These are phyloP conservation scores for Steromphala cineraria DNA, from an alignment of 2,888 invertebrate species.

Conservation along the genomic window DNA sequence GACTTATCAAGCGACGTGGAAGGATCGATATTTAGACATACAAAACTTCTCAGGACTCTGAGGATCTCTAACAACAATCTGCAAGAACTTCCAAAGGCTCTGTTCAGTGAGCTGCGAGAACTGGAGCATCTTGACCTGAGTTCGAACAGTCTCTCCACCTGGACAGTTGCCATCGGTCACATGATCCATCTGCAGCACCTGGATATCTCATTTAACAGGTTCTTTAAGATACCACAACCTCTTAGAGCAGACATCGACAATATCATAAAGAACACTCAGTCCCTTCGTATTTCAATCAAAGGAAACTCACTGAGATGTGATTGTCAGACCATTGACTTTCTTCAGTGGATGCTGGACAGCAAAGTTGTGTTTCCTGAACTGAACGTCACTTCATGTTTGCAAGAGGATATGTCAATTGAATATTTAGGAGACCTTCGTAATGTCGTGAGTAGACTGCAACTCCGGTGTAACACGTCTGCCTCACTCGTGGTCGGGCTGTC, in stretches of 20 bases:
- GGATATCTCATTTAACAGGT: conserved; percentile 27
- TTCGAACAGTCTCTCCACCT: conserved; percentile 27
- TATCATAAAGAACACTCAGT: background rate
- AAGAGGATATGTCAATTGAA: background rate
- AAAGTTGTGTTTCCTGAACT: background rate
- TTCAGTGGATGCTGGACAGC: background rate
- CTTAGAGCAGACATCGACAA: background rate
- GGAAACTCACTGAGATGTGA: background rate
- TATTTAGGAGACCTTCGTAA: background rate
- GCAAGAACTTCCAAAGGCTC: conserved; percentile 10
- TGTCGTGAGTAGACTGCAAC: background rate
- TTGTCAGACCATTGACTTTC: background rate
- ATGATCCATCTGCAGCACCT: conserved; percentile 7
- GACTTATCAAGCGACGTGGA: background rate
- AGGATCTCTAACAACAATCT: conserved; percentile 28
- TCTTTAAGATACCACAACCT: background rate
- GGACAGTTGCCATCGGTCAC: conserved; percentile 23
- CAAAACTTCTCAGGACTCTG: conserved; percentile 8
- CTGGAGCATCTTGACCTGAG: conserved; percentile 26
- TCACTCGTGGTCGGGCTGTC: conserved; percentile 14
- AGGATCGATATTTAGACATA: conserved; percentile 29
- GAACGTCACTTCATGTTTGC: background rate
- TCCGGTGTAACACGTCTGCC: conserved; percentile 25
- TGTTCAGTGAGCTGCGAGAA: conserved; percentile 20
- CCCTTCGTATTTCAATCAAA: background rate